A percentile compares a stretch with the other conserved stretches of the same genome.
phyloP scores from a whole-genome alignment of 2,113 vertebrate species.

The Bothrops jararaca region DNA sequence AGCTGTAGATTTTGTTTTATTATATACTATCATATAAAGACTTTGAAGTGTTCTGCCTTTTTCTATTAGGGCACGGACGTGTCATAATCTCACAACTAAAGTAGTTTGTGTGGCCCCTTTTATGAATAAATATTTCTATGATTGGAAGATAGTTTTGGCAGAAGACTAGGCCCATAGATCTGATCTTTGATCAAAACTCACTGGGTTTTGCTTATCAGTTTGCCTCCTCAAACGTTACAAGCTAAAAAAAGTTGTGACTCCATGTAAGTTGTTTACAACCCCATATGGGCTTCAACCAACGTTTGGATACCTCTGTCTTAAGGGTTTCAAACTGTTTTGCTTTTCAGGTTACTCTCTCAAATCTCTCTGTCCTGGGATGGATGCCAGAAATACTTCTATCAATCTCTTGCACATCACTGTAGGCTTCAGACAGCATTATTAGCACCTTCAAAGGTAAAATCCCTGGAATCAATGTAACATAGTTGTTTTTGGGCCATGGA shows the following conservation, averaged over 20 bases:
- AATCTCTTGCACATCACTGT: conserved; percentile 82
- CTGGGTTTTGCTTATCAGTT: not conserved
- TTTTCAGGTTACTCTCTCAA: conserved; percentile 81
- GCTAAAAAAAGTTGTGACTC: not conserved
- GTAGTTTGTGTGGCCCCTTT: not conserved
- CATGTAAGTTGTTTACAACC: not conserved
- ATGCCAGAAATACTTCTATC: conserved; percentile 95
- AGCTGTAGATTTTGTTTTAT: not conserved
- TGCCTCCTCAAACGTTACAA: not conserved
- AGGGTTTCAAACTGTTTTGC: not conserved
- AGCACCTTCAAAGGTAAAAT: conserved; percentile 82
- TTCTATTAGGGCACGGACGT: not conserved
- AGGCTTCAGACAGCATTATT: conserved; percentile 76
- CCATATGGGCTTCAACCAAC: not conserved
- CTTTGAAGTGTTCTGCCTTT: not conserved
- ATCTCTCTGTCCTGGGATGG: conserved; percentile 84
- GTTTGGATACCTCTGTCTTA: not conserved
- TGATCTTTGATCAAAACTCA: not conserved
- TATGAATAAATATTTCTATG: not conserved
- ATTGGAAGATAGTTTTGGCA: not conserved
- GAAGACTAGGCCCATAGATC: not conserved
- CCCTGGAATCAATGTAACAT: not conserved
- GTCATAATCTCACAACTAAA: not conserved
- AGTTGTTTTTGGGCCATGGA: not conserved
- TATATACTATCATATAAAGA: not conserved